Conservation (phyloP, 1,140 invertebrate genomes). For the Centruroides vittatus region DNA sequence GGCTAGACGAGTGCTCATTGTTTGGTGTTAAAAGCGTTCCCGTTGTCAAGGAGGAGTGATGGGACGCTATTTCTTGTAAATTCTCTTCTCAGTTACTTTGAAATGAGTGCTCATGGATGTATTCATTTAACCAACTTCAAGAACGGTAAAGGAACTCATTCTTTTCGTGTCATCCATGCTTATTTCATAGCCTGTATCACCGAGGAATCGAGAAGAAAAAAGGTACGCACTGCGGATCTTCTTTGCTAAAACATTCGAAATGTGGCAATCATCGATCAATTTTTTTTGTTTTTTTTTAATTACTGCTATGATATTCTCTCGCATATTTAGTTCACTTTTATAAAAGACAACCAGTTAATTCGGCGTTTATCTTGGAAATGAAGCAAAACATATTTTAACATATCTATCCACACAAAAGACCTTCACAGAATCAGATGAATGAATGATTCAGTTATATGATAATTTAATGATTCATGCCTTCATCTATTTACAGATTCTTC, state of each 20-base stretch:
- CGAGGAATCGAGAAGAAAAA: slow-evolving; percentile 34
- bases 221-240: slow-evolving; percentile 48
- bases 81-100: not conserved
- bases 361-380: too few relatives aligned
- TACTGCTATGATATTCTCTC: not conserved
- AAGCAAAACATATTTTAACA: too few relatives aligned
- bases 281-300: not conserved
- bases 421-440: not conserved
- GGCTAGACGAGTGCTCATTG: too few relatives aligned
- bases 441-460: not conserved
- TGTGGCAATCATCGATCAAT: not conserved
- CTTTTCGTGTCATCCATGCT: slow-evolving; percentile 56
- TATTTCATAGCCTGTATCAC: slow-evolving; percentile 58
- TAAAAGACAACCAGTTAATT: too few relatives aligned
- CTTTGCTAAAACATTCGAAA: not conserved
- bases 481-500: too few relatives aligned
- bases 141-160: slow-evolving; percentile 51
- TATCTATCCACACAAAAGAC: not conserved
- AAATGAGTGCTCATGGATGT: slow-evolving; percentile 48
- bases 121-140: slow-evolving; percentile 62
- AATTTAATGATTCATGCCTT: not conserved
- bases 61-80: too few relatives aligned
- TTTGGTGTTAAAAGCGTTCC: too few relatives aligned
- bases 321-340: too few relatives aligned
- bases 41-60: too few relatives aligned